These are phyloP conservation scores for Camelus bactrianus DNA, from an alignment of 2,113 vertebrate genomes.

Conservation along the genomic window DNA sequence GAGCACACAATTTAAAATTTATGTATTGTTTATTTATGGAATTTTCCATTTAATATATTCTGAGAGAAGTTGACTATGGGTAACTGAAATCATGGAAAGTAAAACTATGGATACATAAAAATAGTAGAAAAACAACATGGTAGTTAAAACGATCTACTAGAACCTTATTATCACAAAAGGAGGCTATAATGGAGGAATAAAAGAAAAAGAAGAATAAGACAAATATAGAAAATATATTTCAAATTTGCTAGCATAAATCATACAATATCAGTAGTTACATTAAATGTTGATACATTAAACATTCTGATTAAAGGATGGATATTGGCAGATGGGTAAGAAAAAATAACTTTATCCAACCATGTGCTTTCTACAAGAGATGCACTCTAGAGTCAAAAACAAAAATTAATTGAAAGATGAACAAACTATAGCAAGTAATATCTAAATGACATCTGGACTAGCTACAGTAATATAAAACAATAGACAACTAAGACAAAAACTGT, in stretches of 20 bases:
- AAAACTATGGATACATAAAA: not conserved
- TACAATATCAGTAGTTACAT: not conserved
- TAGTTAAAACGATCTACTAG: not conserved
- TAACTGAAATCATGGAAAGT: not conserved
- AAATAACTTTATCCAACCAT: not conserved
- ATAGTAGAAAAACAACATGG: not conserved
- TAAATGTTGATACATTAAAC: not conserved
- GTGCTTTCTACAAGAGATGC: not conserved
- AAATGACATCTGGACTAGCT: not conserved
- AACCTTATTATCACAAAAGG: not conserved
- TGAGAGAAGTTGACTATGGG: not conserved
- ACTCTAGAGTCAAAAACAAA: not conserved
- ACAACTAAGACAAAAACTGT: not conserved
- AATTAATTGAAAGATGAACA: not conserved
- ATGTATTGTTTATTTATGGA: not conserved
- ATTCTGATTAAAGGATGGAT: not conserved
- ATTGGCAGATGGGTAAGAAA: not conserved
- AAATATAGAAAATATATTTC: not conserved
- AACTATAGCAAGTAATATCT: not conserved
- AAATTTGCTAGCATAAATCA: not conserved
- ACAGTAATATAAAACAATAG: not conserved
- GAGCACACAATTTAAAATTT: not conserved
- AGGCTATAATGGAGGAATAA: not conserved
- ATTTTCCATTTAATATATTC: not conserved
- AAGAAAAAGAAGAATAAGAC: not conserved